A percentile compares a stretch with the other conserved stretches of the same genome.
Conservation (phyloP, 2,888 invertebrate species). For the Drosophila antonietae region DNA sequence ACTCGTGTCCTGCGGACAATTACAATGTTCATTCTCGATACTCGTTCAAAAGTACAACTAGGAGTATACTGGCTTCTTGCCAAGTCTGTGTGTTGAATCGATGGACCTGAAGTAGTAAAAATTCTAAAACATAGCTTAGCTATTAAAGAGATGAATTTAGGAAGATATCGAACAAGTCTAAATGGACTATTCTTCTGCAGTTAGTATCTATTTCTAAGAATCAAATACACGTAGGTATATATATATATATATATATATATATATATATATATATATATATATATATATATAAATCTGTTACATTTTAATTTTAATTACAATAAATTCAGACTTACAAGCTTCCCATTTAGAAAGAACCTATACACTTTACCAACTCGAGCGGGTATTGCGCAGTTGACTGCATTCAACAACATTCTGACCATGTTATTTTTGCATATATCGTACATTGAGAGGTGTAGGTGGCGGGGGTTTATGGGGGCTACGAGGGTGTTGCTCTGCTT, state of each 20-base stretch:
- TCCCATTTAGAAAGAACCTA: neutral
- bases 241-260: no score
- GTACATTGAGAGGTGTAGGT: neutral
- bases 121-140: neutral
- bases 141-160: neutral
- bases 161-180: neutral
- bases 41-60: neutral
- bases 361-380: neutral
- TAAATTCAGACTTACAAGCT: no score
- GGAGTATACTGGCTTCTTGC: neutral
- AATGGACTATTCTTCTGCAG: neutral
- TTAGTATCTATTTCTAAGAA: neutral
- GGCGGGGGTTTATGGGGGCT: neutral
- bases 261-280: no score
- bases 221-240: no score
- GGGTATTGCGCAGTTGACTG: neutral
- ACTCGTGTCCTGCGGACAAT: constrained; percentile 78
- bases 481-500: constrained; percentile 6
- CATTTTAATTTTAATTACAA: no score
- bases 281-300: no score
- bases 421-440: constrained; percentile 66
- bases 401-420: neutral
- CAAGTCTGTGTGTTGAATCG: neutral
- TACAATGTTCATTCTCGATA: constrained; percentile 44
- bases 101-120: neutral